Base-by-base conservation (phyloP, 2,888 invertebrate genomes). In the Diarsia rubi region DNA sequence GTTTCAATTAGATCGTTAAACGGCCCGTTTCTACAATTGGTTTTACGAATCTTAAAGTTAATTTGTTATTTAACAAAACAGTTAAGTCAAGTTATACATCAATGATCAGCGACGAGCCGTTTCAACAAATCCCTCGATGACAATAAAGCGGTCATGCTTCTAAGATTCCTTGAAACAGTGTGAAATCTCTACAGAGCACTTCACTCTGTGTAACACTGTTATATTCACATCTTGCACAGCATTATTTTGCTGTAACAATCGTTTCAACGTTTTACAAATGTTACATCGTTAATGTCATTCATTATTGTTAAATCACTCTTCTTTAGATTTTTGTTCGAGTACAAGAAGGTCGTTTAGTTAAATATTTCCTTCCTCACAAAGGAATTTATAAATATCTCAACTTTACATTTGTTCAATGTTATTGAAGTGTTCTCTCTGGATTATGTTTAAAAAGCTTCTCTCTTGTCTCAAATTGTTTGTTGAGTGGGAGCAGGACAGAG, bases 81-180 rank as follows among this genome's bases (percentile, higher is more conserved):
- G 76, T 86, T 86, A 89, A 86, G 85, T 89, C 88, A 88, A 81
- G 88, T 88, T 84, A 90, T 87, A 91, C 91, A 88, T 90, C 89
- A 90, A 84, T 90, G 91, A 88, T 88, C 89, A 83, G 88, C 90
- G 91, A 90, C 88, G 89, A 91, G 86, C 84, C 90, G 88, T 89
- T 92, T 92, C 92, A 90, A 91, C 86, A 90, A 93, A 94, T 86
- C 85, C 72, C 86, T 86, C 78, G 75, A 83, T 82, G 81, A 92
- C 91, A 92, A 92, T 92, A 84, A 86, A 81, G 78, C 80, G 81
- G 88, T 89, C 89, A 90, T 85, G 89, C 85, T 88, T 79, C 79
- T 85, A 85, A 81, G 83, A 87, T 88, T 91, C 86, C 83, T 88
- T 88, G 88, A 90, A 92, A 90, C 87, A 76, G 81, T 78, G 75